A percentile compares a stretch with the other conserved stretches of the same genome.
Evolutionary conservation across 1,140 invertebrate genomes (phyloP).

Genomic region (Drosophila parabipectinata): DNA sequence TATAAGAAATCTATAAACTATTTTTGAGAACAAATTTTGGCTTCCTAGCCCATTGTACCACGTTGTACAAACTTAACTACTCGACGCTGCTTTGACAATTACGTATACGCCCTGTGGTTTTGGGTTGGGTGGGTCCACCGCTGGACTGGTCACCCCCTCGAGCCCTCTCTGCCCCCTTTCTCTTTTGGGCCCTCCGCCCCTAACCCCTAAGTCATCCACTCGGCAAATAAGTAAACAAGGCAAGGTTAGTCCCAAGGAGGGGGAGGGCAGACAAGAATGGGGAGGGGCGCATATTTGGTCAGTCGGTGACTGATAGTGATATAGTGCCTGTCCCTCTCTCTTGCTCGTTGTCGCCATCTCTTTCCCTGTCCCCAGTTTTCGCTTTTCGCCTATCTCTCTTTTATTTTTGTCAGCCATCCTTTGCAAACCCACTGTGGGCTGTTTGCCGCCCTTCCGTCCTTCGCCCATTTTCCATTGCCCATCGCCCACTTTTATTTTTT

Average conservation of each 20-base stretch:
- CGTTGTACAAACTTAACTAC: conserved; percentile 31
- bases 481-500: conserved; percentile 1
- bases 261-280: not conserved
- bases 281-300: conserved; percentile 41
- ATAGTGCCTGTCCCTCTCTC: conserved; percentile 25
- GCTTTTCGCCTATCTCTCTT: not conserved
- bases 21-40: not conserved
- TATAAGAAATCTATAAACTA: no score
- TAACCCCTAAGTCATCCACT: conserved; percentile 10
- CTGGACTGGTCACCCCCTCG: conserved; percentile 3
- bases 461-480: no score
- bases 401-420: conserved; percentile 14
- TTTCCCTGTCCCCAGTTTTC: not conserved
- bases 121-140: conserved; percentile 8
- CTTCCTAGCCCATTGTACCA: conserved; percentile 15
- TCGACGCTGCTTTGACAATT: conserved; percentile 33
- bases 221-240: conserved; percentile 34
- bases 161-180: no score
- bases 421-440: conserved; percentile 28
- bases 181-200: no score
- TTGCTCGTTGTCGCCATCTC: not conserved
- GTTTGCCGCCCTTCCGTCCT: conserved; percentile 9
- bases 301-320: conserved; percentile 60
- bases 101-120: conserved; percentile 43
- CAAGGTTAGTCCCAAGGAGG: conserved; percentile 13